Conservation (phyloP, 2,797 vertebrate genomes). For the Siniperca obscura region DNA sequence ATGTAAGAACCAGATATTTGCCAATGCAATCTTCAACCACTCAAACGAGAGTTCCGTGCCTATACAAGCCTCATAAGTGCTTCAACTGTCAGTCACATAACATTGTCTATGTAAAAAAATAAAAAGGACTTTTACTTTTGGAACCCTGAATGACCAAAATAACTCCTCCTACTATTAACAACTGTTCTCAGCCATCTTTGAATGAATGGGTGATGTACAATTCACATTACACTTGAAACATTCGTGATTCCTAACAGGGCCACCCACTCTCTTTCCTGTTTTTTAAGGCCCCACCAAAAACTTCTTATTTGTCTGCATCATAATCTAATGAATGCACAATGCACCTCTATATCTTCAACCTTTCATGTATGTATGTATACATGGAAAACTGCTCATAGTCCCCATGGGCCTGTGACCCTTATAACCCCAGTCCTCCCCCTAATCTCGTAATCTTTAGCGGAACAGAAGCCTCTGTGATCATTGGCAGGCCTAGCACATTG, state of each 20-base stretch:
- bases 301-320: constrained; percentile 61
- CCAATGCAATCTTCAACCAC: constrained; percentile 9
- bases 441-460: constrained; percentile 79
- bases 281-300: constrained; percentile 46
- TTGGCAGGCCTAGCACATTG: constrained; percentile 61
- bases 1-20: constrained; percentile 8
- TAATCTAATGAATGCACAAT: constrained; percentile 72
- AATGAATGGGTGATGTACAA: constrained; percentile 35
- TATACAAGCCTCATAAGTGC: background rate
- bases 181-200: constrained; percentile 26
- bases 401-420: constrained; percentile 53
- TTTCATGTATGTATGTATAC: constrained; percentile 37
- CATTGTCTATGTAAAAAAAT: background rate
- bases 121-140: constrained; percentile 15
- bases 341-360: constrained; percentile 52
- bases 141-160: constrained; percentile 4
- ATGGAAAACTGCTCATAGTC: constrained; percentile 50
- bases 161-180: constrained; percentile 8
- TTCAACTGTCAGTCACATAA: constrained; percentile 25
- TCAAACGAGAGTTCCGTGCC: background rate
- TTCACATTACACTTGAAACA: constrained; percentile 40
- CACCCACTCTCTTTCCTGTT: constrained; percentile 62
- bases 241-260: constrained; percentile 24
- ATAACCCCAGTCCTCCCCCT: constrained; percentile 61
- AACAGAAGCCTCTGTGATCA: constrained; percentile 79